phyloP scores from a whole-genome alignment of 2,113 vertebrate genomes.

The Stegostoma tigrinum region DNA sequence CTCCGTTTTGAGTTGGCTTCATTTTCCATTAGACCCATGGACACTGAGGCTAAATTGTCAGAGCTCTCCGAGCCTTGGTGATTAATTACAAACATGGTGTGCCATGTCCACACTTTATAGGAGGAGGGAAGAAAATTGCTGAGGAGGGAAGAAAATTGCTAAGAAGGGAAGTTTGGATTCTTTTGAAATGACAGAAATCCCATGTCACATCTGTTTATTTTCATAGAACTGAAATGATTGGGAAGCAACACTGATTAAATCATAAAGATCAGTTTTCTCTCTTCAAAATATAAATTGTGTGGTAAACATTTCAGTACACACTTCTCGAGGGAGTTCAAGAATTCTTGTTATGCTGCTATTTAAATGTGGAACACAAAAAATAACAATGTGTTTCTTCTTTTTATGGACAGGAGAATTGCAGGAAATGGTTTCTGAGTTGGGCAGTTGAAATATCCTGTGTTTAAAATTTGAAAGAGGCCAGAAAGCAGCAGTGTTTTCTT shows the following conservation, averaged over 20 bases:
- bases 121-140: not conserved
- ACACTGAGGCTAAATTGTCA: not conserved
- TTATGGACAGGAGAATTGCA: conserved; percentile 26
- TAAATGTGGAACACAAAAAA: not conserved
- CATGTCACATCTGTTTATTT: not conserved
- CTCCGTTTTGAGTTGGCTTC: not conserved
- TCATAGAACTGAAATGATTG: not conserved
- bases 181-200: not conserved
- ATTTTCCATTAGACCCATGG: not conserved
- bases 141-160: not conserved
- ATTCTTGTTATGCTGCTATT: conserved; percentile 28
- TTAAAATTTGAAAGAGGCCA: conserved; percentile 19
- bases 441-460: conserved; percentile 31
- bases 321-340: not conserved
- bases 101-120: not conserved
- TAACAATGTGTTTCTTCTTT: conserved; percentile 27
- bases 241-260: conserved; percentile 16
- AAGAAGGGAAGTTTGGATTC: not conserved
- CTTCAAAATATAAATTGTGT: not conserved
- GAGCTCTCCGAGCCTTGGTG: too few species aligned
- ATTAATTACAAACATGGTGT: not conserved
- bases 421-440: conserved; percentile 8
- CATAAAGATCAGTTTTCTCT: not conserved
- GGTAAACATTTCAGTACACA: not conserved
- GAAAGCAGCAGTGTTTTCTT: conserved; percentile 23